Percentiles rank a stretch among this genome's conserved stretches.
phyloP scores from a whole-genome alignment of 1,140 invertebrate species.

The Chrysopa pallens region DNA sequence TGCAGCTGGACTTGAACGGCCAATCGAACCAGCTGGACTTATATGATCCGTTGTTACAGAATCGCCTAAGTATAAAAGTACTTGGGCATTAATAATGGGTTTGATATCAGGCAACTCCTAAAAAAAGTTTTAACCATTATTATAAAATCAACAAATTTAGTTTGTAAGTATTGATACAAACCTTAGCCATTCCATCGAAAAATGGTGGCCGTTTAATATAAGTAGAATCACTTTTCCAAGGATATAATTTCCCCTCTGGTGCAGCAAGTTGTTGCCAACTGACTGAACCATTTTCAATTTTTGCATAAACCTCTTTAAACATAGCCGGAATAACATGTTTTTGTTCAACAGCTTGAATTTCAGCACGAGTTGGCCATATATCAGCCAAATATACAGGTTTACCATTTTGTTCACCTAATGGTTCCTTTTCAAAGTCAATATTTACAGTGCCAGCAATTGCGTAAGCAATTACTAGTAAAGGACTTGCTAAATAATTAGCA shows the following conservation, averaged over 20 bases:
- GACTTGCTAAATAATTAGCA: constrained; percentile 93
- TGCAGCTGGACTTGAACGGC: constrained; percentile 84
- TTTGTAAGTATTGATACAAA: constrained; percentile 13
- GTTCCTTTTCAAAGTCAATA: constrained; percentile 86
- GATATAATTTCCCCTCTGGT: constrained; percentile 69
- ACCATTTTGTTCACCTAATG: constrained; percentile 55
- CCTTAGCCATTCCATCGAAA: constrained; percentile 71
- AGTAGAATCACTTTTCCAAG: constrained; percentile 80
- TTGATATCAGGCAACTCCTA: constrained; percentile 34
- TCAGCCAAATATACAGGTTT: constrained; percentile 68
- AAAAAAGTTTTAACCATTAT: neutral
- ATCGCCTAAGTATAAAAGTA: constrained; percentile 77
- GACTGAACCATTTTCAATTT: constrained; percentile 67
- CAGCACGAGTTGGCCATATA: constrained; percentile 86
- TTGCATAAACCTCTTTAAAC: constrained; percentile 85
- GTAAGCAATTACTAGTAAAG: constrained; percentile 90
- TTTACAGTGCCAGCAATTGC: constrained; percentile 85
- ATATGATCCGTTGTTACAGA: constrained; percentile 98
- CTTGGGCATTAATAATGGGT: constrained; percentile 47
- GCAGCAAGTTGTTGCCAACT: constrained; percentile 73
- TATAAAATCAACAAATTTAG: neutral
- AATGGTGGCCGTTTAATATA: constrained; percentile 97
- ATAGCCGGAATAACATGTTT: constrained; percentile 89
- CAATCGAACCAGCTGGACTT: constrained; percentile 93
- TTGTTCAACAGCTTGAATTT: constrained; percentile 82